A percentile compares a stretch with the other conserved stretches of the same genome.
phyloP scores from a whole-genome alignment of 2,113 vertebrate genomes.

The Myxocyprinus asiaticus region DNA sequence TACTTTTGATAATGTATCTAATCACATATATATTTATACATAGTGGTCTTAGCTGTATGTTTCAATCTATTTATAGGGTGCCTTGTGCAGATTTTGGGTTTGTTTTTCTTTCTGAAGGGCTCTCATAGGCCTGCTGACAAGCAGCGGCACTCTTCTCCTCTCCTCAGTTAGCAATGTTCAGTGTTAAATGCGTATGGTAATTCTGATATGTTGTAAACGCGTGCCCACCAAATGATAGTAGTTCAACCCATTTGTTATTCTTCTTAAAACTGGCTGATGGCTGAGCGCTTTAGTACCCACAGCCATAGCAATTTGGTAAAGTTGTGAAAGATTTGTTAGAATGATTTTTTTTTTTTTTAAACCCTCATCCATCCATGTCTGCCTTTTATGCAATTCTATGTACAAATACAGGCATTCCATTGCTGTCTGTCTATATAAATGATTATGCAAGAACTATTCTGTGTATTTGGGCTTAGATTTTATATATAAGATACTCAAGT shows the following conservation, averaged over 20 bases:
- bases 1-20: constrained; percentile 13
- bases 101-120: background rate
- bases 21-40: constrained; percentile 43
- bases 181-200: background rate
- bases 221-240: background rate
- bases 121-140: background rate
- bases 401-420: constrained; percentile 49
- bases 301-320: background rate
- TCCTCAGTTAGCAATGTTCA: background rate
- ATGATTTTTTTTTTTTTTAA: no score
- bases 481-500: constrained; percentile 72
- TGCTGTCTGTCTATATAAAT: constrained; percentile 62
- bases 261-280: background rate
- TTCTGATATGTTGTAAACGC: background rate
- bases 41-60: constrained; percentile 50
- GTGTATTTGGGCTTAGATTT: constrained; percentile 80
- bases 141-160: background rate
- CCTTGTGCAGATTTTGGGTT: constrained; percentile 62
- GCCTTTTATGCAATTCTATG: constrained; percentile 29
- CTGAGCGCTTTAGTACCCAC: background rate
- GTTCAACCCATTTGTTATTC: background rate
- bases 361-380: no score
- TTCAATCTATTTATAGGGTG: constrained; percentile 72
- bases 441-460: constrained; percentile 75
- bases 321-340: background rate